A percentile compares a stretch with the other conserved stretches of the same genome.
Conservation (phyloP, 2,888 invertebrate genomes). For the Apamea epomidion region DNA sequence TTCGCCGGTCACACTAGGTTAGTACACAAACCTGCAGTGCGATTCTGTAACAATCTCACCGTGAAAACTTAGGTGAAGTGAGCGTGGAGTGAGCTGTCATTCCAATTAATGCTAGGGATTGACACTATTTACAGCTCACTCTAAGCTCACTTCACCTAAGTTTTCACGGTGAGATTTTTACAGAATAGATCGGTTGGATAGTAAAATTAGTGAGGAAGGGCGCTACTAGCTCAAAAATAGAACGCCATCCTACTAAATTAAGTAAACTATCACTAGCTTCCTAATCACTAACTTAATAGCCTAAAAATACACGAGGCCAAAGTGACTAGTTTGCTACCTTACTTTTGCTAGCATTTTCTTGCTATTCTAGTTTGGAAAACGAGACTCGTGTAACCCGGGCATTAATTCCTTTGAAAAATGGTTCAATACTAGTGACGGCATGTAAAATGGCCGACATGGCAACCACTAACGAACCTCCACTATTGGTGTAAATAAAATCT, state of each 20-base stretch:
- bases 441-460: slow-evolving; percentile 21
- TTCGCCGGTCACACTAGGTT: too few species aligned
- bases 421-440: neutral
- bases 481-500: slow-evolving; percentile 42
- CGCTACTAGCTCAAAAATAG: neutral
- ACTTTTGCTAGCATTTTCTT: neutral
- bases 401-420: neutral
- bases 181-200: neutral
- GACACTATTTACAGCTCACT: too few species aligned
- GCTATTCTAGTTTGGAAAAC: neutral
- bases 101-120: too few species aligned
- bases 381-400: neutral
- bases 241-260: neutral
- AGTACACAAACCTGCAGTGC: neutral
- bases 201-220: neutral
- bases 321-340: neutral
- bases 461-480: slow-evolving; percentile 40
- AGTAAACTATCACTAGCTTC: neutral
- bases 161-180: too few species aligned
- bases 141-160: too few species aligned
- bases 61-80: too few species aligned
- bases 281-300: neutral
- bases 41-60: too few species aligned
- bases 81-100: too few species aligned
- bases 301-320: neutral